Conservation (phyloP, 2,797 vertebrate genomes). For the Micromesistius poutassou region DNA sequence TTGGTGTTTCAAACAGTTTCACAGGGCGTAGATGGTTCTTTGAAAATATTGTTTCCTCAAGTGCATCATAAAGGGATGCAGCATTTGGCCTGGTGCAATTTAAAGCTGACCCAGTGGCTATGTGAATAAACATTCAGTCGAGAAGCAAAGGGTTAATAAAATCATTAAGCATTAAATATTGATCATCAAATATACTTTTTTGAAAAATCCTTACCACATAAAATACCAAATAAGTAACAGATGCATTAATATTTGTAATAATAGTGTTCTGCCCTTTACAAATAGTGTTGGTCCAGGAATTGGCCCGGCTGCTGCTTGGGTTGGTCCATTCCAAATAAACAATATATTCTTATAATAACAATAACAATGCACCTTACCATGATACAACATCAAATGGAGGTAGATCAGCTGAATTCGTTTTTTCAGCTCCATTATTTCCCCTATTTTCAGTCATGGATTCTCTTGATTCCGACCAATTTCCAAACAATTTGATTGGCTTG, state of each 20-base stretch:
- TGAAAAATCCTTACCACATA: too few relatives aligned
- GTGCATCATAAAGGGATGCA: slow-evolving; percentile 26
- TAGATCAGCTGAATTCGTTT: slow-evolving; percentile 7
- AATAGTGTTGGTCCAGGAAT: neutral
- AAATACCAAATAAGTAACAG: neutral
- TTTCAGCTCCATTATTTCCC: slow-evolving; percentile 13
- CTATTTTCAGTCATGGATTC: neutral
- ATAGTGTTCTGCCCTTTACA: neutral
- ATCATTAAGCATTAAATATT: neutral
- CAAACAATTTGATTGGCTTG: neutral
- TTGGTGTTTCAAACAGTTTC: slow-evolving; percentile 15
- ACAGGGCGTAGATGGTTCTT: slow-evolving; percentile 34
- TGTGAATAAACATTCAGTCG: neutral
- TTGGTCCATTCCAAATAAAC: neutral
- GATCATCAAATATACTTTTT: neutral
- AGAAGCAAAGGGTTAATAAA: neutral
- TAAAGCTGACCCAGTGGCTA: slow-evolving; percentile 40
- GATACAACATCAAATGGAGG: slow-evolving; percentile 27
- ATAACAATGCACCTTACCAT: slow-evolving; percentile 22
- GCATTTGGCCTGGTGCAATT: slow-evolving; percentile 51
- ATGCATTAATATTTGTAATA: neutral
- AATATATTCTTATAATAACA: neutral
- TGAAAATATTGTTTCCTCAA: slow-evolving; percentile 35
- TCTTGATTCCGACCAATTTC: neutral
- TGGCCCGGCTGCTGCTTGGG: neutral